These are phyloP conservation scores for Elmis aenea DNA, from an alignment of 2,888 invertebrate genomes.

Conservation along the genomic window DNA sequence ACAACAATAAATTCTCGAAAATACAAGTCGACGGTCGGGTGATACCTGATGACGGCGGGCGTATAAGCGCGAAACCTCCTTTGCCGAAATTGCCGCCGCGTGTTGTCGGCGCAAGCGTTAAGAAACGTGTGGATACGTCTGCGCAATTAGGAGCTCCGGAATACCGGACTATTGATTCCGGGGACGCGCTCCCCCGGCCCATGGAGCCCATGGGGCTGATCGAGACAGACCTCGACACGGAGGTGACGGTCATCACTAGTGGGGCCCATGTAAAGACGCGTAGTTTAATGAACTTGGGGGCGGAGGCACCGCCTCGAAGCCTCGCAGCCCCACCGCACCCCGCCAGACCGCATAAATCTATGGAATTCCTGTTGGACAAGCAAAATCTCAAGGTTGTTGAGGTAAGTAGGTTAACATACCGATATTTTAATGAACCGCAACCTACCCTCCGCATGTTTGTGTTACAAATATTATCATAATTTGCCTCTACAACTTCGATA, in stretches of 20 bases:
- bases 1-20: constrained; percentile 18
- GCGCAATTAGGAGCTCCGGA: constrained; percentile 23
- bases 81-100: constrained; percentile 52
- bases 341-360: constrained; percentile 75
- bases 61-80: constrained; percentile 48
- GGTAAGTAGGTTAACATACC: constrained; percentile 56
- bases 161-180: constrained; percentile 44
- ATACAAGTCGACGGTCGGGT: constrained; percentile 14
- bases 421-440: too few species aligned
- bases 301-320: constrained; percentile 37
- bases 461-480: too few species aligned
- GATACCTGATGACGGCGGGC: constrained; percentile 17
- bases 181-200: constrained; percentile 42
- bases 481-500: too few species aligned
- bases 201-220: constrained; percentile 72
- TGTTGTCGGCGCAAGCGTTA: constrained; percentile 50
- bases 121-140: constrained; percentile 37
- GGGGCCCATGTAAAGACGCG: constrained; percentile 54
- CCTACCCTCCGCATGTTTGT: too few species aligned
- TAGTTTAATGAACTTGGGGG: constrained; percentile 61
- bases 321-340: constrained; percentile 43
- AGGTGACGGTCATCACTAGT: constrained; percentile 56
- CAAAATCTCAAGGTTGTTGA: constrained; percentile 81
- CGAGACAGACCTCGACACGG: constrained; percentile 85
- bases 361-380: constrained; percentile 93